These are phyloP conservation scores for Pachydiplax longipennis DNA, from an alignment of 2,888 invertebrate genomes.

Conservation along the genomic window DNA sequence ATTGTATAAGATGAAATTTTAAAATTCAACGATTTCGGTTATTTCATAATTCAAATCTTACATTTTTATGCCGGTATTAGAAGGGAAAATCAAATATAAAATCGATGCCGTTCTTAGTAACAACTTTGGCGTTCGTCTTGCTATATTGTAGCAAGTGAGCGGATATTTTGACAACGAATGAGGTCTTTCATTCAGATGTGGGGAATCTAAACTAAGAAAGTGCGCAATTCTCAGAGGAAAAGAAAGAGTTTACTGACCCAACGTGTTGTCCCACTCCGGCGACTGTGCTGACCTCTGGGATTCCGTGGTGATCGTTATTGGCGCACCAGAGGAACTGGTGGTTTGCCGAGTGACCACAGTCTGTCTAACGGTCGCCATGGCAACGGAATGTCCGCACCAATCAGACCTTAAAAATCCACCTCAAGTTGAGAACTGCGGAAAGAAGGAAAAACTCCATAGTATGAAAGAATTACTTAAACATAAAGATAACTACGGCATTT, in stretches of 20 bases:
- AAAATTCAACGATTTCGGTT: too few relatives aligned
- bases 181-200: too few relatives aligned
- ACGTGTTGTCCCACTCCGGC: conserved; percentile 26
- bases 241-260: conserved; percentile 23
- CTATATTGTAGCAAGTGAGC: too few relatives aligned
- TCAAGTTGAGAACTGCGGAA: not conserved
- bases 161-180: too few relatives aligned
- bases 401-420: conserved; percentile 13
- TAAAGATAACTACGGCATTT: not conserved
- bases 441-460: not conserved
- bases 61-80: too few relatives aligned
- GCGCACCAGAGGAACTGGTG: conserved; percentile 8
- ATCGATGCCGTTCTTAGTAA: too few relatives aligned
- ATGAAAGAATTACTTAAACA: too few relatives aligned
- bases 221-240: not conserved
- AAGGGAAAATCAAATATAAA: too few relatives aligned
- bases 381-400: not conserved
- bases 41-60: too few relatives aligned
- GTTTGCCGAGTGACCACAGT: conserved; percentile 32
- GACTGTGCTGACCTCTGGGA: conserved; percentile 37
- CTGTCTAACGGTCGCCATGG: conserved; percentile 25
- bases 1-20: too few relatives aligned
- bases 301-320: conserved; percentile 7
- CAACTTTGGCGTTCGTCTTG: too few relatives aligned
- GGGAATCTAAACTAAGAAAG: too few relatives aligned